Base-by-base conservation (phyloP, 2,113 vertebrate genomes). In the Otocyon megalotis region DNA sequence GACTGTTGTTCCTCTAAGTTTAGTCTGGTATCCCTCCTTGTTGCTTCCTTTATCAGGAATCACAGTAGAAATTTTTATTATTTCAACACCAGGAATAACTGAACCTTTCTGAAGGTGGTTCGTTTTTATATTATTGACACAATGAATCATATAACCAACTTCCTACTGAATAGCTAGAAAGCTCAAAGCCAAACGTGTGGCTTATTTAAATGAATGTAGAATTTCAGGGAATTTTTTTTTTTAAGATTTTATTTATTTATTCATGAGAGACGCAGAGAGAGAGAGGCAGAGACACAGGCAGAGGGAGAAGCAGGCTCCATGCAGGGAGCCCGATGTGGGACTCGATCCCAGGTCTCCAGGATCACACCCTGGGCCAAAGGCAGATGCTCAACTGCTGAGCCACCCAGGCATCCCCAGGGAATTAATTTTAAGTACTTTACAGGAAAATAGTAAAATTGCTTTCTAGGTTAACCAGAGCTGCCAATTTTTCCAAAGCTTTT, bases 201-300 rank as follows among this genome's bases (percentile, higher is more conserved):
- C 15, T 76, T 72, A 84, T 26, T 84, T 65, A 96, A 88, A 82
- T 20, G 19, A 86, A 60, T 69, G 15, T 30, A 71, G 26, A 6
- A 88, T 90, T 94, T 48, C 15, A 92, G 37, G 28, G 8, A 86
- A 94, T 69, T 86, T n/a, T n/a, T n/a, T n/a, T n/a, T n/a, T n/a
- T n/a, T n/a, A n/a, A n/a, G n/a, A n/a, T n/a, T n/a, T n/a, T n/a
- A n/a, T n/a, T n/a, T n/a, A n/a, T n/a, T n/a, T n/a, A n/a, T n/a
- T n/a, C n/a, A n/a, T n/a, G n/a, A n/a, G n/a, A n/a, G n/a, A n/a
- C n/a, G n/a, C n/a, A n/a, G n/a, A n/a, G n/a, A n/a, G n/a, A n/a
- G n/a, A n/a, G n/a, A n/a, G n/a, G n/a, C n/a, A n/a, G n/a, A n/a
- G n/a, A n/a, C n/a, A n/a, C n/a, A n/a, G n/a, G n/a, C n/a, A n/a